Evolutionary conservation across 2,113 vertebrate species (phyloP).

Genomic region (Rhinichthys klamathensis): DNA sequence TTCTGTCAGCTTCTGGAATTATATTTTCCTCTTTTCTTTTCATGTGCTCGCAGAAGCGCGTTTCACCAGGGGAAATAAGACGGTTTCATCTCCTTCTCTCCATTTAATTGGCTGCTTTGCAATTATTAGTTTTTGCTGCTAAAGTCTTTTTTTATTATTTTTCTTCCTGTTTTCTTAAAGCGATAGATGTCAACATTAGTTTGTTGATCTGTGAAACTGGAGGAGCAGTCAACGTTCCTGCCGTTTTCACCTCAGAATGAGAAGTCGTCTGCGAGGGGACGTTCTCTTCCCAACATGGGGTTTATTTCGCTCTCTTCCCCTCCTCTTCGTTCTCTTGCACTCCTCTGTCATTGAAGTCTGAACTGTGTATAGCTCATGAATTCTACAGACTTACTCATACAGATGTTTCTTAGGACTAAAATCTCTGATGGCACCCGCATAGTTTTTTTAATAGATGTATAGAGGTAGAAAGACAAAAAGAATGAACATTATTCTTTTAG

Average conservation of each 20-base stretch:
- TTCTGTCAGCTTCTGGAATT: conserved; percentile 99
- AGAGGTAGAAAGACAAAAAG: not conserved
- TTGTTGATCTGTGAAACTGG: conserved; percentile 21
- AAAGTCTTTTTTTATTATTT: conserved; percentile 94
- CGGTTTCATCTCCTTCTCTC: conserved; percentile 99
- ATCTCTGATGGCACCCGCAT: not conserved
- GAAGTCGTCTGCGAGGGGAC: not conserved
- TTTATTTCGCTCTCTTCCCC: conserved; percentile 22
- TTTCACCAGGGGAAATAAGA: conserved; percentile 99
- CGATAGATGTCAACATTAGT: conserved; percentile 77
- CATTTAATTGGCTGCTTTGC: conserved; percentile 99
- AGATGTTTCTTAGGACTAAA: conserved; percentile 29
- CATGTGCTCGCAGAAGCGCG: conserved; percentile 93
- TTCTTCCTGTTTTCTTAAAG: conserved; percentile 99
- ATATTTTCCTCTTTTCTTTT: conserved; percentile 99
- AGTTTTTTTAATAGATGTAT: not conserved
- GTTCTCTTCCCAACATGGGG: not conserved
- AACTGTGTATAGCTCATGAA: not conserved
- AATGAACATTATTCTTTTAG: not conserved
- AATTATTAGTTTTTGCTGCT: conserved; percentile 99
- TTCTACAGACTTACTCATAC: not conserved
- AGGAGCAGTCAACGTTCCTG: not conserved
- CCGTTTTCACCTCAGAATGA: not conserved
- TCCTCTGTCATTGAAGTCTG: conserved; percentile 8
- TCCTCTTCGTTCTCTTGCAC: not conserved